These are phyloP conservation scores for Chlorocebus sabaeus DNA, from an alignment of 2,113 vertebrate species.

Conservation along the genomic window DNA sequence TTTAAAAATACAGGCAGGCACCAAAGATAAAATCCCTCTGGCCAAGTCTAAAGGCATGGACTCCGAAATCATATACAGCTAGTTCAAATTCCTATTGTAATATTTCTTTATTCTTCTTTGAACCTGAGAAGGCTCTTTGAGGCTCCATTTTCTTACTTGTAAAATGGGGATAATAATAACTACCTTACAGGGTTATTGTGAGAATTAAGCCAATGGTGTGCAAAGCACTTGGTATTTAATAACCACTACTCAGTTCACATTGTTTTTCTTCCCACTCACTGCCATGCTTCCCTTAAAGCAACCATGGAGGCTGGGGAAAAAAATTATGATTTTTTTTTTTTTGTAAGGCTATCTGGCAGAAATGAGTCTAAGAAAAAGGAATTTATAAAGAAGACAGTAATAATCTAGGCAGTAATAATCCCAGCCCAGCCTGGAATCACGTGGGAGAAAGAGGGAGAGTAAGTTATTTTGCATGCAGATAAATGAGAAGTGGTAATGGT, in stretches of 20 bases:
- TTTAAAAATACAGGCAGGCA: background rate
- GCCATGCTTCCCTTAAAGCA: background rate
- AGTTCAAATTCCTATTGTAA: background rate
- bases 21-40: background rate
- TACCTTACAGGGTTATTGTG: background rate
- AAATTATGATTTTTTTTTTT: background rate
- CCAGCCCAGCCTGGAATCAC: background rate
- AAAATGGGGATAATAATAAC: constrained; percentile 2
- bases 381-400: constrained; percentile 16
- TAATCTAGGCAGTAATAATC: constrained; percentile 6
- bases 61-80: background rate
- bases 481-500: constrained; percentile 45
- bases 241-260: background rate
- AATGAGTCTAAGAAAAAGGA: background rate
- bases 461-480: constrained; percentile 45
- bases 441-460: constrained; percentile 9
- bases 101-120: constrained; percentile 34
- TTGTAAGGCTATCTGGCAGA: background rate
- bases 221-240: background rate
- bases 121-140: background rate
- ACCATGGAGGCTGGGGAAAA: background rate
- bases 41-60: background rate
- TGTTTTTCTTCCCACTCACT: background rate
- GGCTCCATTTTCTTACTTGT: background rate
- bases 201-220: background rate